Conservation (phyloP, 2,888 invertebrate genomes). For the Eurytoma californica region DNA sequence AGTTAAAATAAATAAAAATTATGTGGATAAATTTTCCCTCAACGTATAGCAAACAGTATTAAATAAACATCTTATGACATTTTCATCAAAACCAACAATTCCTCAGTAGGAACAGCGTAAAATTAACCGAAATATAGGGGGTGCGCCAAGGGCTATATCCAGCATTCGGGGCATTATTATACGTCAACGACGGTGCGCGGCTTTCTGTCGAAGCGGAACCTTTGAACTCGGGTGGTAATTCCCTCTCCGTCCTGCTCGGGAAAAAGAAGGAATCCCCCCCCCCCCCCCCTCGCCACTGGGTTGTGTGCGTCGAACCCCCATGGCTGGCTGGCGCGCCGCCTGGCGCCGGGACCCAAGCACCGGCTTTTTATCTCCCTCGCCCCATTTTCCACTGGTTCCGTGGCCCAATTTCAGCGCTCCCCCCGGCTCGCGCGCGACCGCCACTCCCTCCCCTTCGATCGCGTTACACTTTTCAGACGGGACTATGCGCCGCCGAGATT, state of each 20-base stretch:
- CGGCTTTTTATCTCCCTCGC: slow-evolving; percentile 23
- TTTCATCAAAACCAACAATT: too few relatives aligned
- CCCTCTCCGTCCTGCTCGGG: not conserved
- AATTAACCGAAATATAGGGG: too few relatives aligned
- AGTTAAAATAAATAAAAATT: too few relatives aligned
- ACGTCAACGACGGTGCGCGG: too few relatives aligned
- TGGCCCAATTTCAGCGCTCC: slow-evolving; percentile 29
- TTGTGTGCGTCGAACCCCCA: slow-evolving; percentile 37
- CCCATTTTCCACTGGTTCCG: slow-evolving; percentile 25
- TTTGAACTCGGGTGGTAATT: not conserved
- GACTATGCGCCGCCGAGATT: not conserved
- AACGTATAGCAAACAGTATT: too few relatives aligned
- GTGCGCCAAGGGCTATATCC: too few relatives aligned
- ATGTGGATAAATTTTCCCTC: too few relatives aligned
- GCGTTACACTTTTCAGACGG: slow-evolving; percentile 4
- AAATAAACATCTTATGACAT: too few relatives aligned
- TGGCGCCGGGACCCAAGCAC: not conserved
- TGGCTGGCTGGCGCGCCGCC: slow-evolving; percentile 1
- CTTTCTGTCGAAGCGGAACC: not conserved
- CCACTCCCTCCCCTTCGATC: not conserved
- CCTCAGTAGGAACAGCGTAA: too few relatives aligned
- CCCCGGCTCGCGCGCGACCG: not conserved
- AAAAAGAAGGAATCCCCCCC: not conserved
- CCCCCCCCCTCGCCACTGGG: not conserved
- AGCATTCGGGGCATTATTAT: too few relatives aligned